These are phyloP conservation scores for Scaptodrosophila latifasciaeformis DNA, from an alignment of 2,888 invertebrate species.

Conservation along the genomic window DNA sequence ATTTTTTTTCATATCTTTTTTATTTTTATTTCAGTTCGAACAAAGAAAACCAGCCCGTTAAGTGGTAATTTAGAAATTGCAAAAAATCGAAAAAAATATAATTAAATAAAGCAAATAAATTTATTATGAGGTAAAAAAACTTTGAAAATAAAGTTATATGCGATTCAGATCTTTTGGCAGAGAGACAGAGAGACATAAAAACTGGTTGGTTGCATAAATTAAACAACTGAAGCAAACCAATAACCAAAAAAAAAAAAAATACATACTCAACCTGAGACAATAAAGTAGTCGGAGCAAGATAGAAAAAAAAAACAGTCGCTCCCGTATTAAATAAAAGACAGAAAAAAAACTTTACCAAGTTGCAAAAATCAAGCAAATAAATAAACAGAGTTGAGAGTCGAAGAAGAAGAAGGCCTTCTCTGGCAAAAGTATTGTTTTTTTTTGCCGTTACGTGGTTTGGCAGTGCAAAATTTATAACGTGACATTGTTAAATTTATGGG, in stretches of 20 bases:
- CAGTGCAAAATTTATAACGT: constrained; percentile 60
- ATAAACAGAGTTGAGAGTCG: constrained; percentile 25
- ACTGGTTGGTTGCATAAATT: constrained; percentile 73
- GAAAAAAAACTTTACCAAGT: constrained; percentile 48
- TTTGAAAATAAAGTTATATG: constrained; percentile 13
- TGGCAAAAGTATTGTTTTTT: too few relatives aligned
- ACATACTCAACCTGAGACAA: constrained; percentile 47
- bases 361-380: constrained; percentile 60
- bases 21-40: constrained; percentile 29
- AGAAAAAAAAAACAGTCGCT: neutral
- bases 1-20: constrained; percentile 23
- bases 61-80: constrained; percentile 54
- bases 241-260: constrained; percentile 28
- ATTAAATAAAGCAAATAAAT: neutral
- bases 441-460: constrained; percentile 16
- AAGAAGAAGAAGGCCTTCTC: neutral
- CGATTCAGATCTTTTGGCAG: constrained; percentile 20
- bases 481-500: constrained; percentile 66
- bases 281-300: constrained; percentile 18
- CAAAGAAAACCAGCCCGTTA: constrained; percentile 30
- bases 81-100: constrained; percentile 55
- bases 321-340: constrained; percentile 1
- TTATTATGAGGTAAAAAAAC: too few relatives aligned
- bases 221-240: constrained; percentile 27
- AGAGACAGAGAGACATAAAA: constrained; percentile 43